These are phyloP conservation scores for Hydrolagus colliei DNA, from an alignment of 2,797 vertebrate genomes.

Conservation along the genomic window DNA sequence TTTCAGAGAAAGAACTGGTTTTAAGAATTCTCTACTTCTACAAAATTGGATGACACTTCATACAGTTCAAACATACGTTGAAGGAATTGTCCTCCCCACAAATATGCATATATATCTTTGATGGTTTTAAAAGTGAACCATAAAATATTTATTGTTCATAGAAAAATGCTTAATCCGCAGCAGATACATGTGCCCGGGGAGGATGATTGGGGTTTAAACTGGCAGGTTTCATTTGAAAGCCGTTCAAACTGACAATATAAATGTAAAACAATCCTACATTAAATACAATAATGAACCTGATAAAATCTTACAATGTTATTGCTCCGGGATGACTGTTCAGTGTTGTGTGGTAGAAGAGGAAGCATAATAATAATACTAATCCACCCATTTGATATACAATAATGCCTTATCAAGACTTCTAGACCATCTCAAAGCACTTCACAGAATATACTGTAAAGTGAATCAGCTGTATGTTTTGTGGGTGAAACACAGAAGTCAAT, in stretches of 20 bases:
- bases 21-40: background rate
- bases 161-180: background rate
- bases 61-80: background rate
- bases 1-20: background rate
- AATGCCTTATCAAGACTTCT: too few species aligned
- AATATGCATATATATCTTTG: background rate
- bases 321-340: too few species aligned
- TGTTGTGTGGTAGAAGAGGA: too few species aligned
- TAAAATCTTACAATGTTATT: background rate
- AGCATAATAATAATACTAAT: too few species aligned
- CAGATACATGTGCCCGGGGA: background rate
- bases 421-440: too few species aligned
- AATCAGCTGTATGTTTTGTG: too few species aligned
- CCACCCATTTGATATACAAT: too few species aligned
- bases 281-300: constrained; percentile 15
- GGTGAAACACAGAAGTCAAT: too few species aligned
- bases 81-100: constrained; percentile 8
- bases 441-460: too few species aligned
- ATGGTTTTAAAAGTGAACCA: constrained; percentile 17
- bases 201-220: background rate
- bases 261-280: background rate
- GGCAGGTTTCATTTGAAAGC: constrained; percentile 2
- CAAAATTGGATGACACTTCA: background rate
- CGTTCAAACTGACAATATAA: constrained; percentile 1
- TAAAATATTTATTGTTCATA: constrained; percentile 11